Evolutionary conservation across 53 echinoderm and acorn worm species (phyloP).

Genomic region (Mesocentrotus franciscanus): DNA sequence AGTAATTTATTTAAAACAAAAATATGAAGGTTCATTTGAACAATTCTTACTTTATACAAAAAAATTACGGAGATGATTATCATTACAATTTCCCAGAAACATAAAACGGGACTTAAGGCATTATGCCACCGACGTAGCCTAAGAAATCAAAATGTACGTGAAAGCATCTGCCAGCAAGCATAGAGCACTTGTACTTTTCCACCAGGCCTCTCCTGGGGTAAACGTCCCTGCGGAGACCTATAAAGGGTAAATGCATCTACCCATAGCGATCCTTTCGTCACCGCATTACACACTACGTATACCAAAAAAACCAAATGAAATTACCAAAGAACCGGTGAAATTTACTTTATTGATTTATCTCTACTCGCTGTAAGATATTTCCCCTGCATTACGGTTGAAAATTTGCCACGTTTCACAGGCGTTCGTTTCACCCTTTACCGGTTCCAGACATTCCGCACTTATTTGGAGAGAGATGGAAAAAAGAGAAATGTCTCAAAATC

Average conservation of each 20-base stretch:
- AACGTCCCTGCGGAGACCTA: not conserved
- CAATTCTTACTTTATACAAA: too few relatives aligned
- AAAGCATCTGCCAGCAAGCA: not conserved
- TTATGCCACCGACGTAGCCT: not conserved
- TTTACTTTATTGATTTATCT: slow-evolving; percentile 39
- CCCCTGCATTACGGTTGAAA: not conserved
- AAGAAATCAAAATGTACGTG: not conserved
- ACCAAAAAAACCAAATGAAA: slow-evolving; percentile 27
- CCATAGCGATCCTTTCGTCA: not conserved
- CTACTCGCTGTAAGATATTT: slow-evolving; percentile 16
- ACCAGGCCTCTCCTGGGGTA: not conserved
- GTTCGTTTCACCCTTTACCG: not conserved
- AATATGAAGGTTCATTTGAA: too few relatives aligned
- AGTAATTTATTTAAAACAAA: too few relatives aligned
- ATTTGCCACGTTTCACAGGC: not conserved
- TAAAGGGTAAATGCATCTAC: slow-evolving; percentile 29
- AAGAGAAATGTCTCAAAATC: not conserved
- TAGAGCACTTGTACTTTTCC: slow-evolving; percentile 17
- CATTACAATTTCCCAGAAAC: not conserved
- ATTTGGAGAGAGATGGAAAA: not conserved
- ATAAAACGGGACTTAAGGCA: not conserved
- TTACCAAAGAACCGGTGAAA: slow-evolving; percentile 43
- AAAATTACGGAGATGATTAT: too few relatives aligned
- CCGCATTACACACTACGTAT: not conserved
- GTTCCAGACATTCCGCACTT: not conserved